These are phyloP conservation scores for Drosophila fulvimacula DNA, from an alignment of 2,888 invertebrate species.

Conservation along the genomic window DNA sequence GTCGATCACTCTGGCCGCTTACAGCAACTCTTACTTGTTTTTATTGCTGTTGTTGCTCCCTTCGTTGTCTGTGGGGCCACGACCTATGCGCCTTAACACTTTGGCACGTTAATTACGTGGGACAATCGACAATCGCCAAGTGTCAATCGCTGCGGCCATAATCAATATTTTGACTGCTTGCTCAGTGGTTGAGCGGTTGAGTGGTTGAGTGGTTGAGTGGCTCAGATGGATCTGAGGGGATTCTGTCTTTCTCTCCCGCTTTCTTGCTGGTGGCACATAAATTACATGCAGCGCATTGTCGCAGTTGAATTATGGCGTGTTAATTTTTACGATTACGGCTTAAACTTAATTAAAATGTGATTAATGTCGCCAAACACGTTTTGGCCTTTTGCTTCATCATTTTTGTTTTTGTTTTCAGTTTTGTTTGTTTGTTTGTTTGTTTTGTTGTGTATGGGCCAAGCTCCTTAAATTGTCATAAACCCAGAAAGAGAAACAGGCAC, in stretches of 20 bases:
- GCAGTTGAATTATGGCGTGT: conserved; percentile 79
- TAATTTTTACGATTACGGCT: conserved; percentile 79
- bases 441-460: conserved; percentile 41
- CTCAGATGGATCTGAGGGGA: conserved; percentile 10
- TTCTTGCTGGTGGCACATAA: conserved; percentile 62
- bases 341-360: conserved; percentile 79
- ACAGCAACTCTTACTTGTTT: conserved; percentile 4
- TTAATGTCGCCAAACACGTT: conserved; percentile 61
- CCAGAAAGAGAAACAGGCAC: conserved; percentile 29
- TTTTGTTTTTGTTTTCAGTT: conserved; percentile 29
- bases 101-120: conserved; percentile 77
- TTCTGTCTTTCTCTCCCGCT: conserved; percentile 35
- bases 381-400: conserved; percentile 11
- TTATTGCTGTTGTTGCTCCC: conserved; percentile 11
- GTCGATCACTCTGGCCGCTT: background rate
- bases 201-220: conserved; percentile 8
- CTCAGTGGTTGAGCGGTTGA: conserved; percentile 37
- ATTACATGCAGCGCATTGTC: conserved; percentile 78
- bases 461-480: conserved; percentile 77
- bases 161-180: conserved; percentile 74
- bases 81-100: conserved; percentile 72
- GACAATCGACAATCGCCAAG: conserved; percentile 76
- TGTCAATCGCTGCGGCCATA: conserved; percentile 73
- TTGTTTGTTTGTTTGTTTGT: conserved; percentile 3
- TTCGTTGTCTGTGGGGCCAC: conserved; percentile 34